These are phyloP conservation scores for Megatriorchis doriae DNA, from an alignment of 2,113 vertebrate genomes.

Conservation along the genomic window DNA sequence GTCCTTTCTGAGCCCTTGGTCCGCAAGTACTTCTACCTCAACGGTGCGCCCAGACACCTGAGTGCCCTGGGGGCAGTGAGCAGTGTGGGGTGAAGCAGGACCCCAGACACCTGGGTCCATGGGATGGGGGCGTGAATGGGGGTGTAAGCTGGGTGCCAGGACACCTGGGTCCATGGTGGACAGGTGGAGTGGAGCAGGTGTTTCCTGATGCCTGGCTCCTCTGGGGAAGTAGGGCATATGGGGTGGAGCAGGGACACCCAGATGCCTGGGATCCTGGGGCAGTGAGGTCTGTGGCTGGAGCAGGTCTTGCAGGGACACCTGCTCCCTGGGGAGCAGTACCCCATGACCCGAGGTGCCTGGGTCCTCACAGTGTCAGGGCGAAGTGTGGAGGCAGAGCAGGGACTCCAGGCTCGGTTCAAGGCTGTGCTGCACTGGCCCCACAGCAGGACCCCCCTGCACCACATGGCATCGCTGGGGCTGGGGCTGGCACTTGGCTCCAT, in stretches of 20 bases:
- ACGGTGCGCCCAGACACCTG: not conserved
- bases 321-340: not conserved
- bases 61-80: not conserved
- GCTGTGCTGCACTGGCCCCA: not conserved
- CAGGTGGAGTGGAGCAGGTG: not conserved
- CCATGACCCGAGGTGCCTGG: not conserved
- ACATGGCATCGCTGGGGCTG: rapidly evolving
- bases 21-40: conserved; percentile 55
- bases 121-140: not conserved
- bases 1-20: not conserved
- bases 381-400: not conserved
- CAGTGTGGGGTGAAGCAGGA: not conserved
- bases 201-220: not conserved
- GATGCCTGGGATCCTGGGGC: rapidly evolving
- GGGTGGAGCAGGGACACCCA: not conserved
- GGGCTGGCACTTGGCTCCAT: not conserved
- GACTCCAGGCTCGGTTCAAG: not conserved
- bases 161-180: not conserved
- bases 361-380: not conserved
- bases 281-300: not conserved
- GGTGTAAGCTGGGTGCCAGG: not conserved
- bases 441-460: rapidly evolving
- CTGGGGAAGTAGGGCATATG: not conserved
- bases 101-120: too few species aligned
- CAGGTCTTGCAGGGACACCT: not conserved